A percentile compares a stretch with the other conserved stretches of the same genome.
Conservation (phyloP, 2,113 vertebrate species). For the Bettongia penicillata region DNA sequence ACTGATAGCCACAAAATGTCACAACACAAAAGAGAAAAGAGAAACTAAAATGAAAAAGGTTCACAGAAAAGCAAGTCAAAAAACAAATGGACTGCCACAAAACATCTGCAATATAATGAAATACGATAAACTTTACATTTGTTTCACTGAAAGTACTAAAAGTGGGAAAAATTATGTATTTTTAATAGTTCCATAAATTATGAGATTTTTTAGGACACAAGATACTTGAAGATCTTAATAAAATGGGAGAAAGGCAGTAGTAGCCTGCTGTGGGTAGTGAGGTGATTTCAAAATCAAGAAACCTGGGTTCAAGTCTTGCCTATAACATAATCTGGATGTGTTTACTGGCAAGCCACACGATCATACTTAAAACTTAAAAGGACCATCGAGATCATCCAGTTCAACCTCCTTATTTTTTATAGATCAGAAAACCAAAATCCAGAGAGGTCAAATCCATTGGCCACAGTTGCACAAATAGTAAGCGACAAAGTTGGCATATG, state of each 20-base stretch:
- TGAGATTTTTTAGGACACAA: not conserved
- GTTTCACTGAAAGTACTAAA: not conserved
- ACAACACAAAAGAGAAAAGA: not conserved
- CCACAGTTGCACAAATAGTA: too few species aligned
- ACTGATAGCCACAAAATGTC: not conserved
- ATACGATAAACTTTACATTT: not conserved
- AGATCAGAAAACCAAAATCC: not conserved
- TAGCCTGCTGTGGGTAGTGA: not conserved
- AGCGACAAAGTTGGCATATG: too few species aligned
- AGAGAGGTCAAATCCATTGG: not conserved
- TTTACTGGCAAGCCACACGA: not conserved
- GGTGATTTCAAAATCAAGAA: not conserved
- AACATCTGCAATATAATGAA: not conserved
- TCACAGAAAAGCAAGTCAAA: not conserved
- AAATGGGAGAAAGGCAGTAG: not conserved
- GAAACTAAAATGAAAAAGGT: not conserved
- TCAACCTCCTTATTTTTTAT: not conserved
- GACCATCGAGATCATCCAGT: not conserved
- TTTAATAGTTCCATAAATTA: not conserved
- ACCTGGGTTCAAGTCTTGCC: not conserved
- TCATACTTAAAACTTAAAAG: not conserved
- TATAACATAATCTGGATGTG: not conserved
- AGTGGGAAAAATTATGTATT: not conserved
- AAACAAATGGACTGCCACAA: not conserved
- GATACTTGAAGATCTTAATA: not conserved